Evolutionary conservation across 64 coral and sea anemone species (phyloP), one percentile per base, ranked within the genome.

Genomic region (Catalaphyllia jardinei): DNA sequence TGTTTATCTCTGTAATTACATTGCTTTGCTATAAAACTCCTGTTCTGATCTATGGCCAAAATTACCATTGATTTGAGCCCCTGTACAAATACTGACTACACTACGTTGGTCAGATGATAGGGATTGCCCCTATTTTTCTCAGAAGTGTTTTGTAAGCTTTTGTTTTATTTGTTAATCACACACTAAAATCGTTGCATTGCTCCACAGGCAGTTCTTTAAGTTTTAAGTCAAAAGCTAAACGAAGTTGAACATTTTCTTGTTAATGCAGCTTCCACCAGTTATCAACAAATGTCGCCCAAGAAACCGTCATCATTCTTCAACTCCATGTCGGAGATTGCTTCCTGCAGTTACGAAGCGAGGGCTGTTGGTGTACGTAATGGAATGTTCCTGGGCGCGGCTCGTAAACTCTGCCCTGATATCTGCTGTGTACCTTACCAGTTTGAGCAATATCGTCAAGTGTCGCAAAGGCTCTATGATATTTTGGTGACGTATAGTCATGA

Each of bases 241-340:
- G 1, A 57, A 57, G 24, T n/a, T 69, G 2, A 69, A 27, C 22
- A 11, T 51, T 85, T 22, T 65, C 24, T 83, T 83, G 31, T 19
- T 83, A 67, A 42, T 19, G 31, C 30, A 65, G 59, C 61, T 38
- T 77, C 35, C 20, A 30, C 18, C 18, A 46, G 62, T 22, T 30
- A 61, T 15, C 52, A 7, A 8, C 31, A 63, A 73, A 87, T 49
- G 1, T 87, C 91, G 13, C 83, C 89, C 12, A 74, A 20, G 18
- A 91, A 67, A 74, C 29, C 89, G 22, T 29, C 89, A 52, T 75
- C 89, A 57, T 98, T 89, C 27, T 92, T 93, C 60, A 89, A 86
- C 39, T 98, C 97, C 29, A 99, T 93, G 86, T 93, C 97, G 17
- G 97, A 99, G 64, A 99, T 99, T 52, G 97, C 97, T 31, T 99